Evolutionary conservation across 1,140 invertebrate species (phyloP).

Genomic region (Bombus waltoni): DNA sequence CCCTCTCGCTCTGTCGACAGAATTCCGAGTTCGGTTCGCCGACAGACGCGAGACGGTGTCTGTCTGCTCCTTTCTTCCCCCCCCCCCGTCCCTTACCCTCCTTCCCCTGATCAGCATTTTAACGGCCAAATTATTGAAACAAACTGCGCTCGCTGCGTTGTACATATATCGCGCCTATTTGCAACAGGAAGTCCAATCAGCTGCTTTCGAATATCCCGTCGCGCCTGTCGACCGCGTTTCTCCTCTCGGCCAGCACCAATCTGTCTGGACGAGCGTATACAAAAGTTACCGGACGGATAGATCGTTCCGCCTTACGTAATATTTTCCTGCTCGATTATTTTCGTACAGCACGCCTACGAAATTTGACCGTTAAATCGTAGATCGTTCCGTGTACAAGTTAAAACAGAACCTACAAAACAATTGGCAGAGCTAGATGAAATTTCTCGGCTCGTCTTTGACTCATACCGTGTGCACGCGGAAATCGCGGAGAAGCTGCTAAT

Average conservation of each 20-base stretch:
- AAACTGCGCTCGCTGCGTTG: conserved; percentile 59
- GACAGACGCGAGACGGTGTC: conserved; percentile 65
- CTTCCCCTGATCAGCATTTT: conserved; percentile 70
- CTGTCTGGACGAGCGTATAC: background rate
- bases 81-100: no score
- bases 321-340: no score
- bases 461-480: conserved; percentile 13
- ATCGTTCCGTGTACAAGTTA: no score
- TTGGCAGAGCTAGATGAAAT: background rate
- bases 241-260: background rate
- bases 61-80: conserved; percentile 30
- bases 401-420: background rate
- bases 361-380: no score
- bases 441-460: conserved; percentile 11
- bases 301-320: no score
- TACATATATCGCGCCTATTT: conserved; percentile 56
- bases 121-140: conserved; percentile 76
- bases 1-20: conserved; percentile 22
- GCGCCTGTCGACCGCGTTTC: background rate
- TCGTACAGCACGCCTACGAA: no score
- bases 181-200: conserved; percentile 53
- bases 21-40: conserved; percentile 67
- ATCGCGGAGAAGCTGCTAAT: background rate
- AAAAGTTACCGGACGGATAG: background rate
- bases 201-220: conserved; percentile 15